phyloP scores from a whole-genome alignment of 2,797 vertebrate species.

The Microctenopoma steveboyesi region DNA sequence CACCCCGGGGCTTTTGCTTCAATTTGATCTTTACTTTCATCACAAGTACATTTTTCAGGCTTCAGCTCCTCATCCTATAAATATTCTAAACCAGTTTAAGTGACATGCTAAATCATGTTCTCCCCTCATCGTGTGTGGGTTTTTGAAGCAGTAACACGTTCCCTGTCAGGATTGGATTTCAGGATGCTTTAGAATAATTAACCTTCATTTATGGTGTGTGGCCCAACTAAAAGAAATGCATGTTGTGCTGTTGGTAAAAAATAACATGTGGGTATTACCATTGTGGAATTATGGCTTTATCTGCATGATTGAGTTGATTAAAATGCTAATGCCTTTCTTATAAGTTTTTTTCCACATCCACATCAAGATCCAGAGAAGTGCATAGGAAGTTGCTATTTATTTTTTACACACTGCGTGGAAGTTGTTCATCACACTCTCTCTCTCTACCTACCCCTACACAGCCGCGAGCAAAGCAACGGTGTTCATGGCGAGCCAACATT shows the following conservation, averaged over 20 bases:
- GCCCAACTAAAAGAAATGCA: conserved; percentile 3
- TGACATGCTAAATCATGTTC: conserved; percentile 38
- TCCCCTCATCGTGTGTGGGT: conserved; percentile 12
- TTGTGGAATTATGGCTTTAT: conserved; percentile 28
- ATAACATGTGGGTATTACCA: conserved; percentile 4
- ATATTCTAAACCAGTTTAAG: conserved; percentile 40
- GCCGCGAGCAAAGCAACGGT: conserved; percentile 12
- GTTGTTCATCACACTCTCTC: not conserved
- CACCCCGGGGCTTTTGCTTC: conserved; percentile 34
- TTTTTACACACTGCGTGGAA: not conserved
- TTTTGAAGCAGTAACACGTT: not conserved
- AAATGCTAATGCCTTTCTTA: not conserved
- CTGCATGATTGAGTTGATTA: conserved; percentile 21
- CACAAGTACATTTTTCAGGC: conserved; percentile 36
- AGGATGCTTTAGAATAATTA: conserved; percentile 17
- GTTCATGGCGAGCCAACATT: conserved; percentile 16
- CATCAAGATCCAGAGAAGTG: not conserved
- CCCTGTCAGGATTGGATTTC: conserved; percentile 11
- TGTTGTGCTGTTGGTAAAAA: not conserved
- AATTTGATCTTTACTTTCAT: conserved; percentile 61
- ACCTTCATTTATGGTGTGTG: not conserved
- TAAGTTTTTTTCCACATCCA: conserved; percentile 12
- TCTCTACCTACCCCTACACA: not conserved
- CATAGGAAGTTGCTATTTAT: not conserved
- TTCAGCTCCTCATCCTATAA: conserved; percentile 24